A percentile compares a stretch with the other conserved stretches of the same genome.
Conservation (phyloP, 2,113 vertebrate species). For the Antechinus flavipes region DNA sequence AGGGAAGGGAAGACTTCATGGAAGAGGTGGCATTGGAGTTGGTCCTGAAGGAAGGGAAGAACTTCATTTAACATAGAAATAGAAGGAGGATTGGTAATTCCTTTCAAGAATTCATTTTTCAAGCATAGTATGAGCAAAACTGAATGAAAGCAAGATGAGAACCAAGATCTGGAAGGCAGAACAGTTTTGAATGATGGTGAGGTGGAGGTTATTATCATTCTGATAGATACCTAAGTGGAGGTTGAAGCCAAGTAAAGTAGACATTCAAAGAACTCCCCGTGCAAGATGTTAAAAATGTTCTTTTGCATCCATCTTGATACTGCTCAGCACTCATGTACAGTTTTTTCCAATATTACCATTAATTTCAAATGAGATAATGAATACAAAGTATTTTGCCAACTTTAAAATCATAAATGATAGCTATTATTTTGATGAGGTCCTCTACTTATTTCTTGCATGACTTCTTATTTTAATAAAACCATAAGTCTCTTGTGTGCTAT, state of each 20-base stretch:
- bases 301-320: background rate
- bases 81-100: background rate
- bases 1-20: background rate
- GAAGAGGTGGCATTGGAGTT: background rate
- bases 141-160: background rate
- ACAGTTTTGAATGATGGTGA: background rate
- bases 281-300: background rate
- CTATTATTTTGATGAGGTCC: background rate
- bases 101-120: background rate
- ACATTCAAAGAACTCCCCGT: background rate
- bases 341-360: background rate
- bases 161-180: background rate
- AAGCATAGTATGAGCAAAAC: background rate
- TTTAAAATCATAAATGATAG: background rate
- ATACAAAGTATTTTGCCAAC: background rate
- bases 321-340: background rate
- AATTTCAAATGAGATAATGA: background rate
- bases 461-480: background rate
- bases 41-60: background rate
- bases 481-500: background rate
- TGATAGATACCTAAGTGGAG: background rate
- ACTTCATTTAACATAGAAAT: background rate
- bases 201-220: background rate
- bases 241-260: background rate
- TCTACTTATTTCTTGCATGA: background rate